Conservation (phyloP, 2,113 vertebrate genomes). For the Plestiodon gilberti region DNA sequence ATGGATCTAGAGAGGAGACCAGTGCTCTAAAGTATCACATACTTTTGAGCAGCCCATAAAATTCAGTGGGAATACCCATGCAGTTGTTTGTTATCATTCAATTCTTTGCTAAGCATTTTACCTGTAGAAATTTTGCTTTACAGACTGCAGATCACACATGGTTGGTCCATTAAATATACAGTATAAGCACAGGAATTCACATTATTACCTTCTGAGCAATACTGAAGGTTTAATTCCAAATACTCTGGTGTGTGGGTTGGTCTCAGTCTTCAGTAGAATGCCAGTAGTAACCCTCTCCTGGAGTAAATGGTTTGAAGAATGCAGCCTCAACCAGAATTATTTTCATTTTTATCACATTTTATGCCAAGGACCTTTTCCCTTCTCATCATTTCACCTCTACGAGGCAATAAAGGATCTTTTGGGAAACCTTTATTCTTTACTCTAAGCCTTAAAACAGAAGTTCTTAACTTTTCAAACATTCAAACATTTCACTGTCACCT, state of each 20-base stretch:
- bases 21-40: neutral
- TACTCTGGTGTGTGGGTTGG: neutral
- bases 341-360: neutral
- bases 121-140: neutral
- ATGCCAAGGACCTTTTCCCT: neutral
- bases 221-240: neutral
- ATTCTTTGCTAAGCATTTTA: neutral
- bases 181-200: neutral
- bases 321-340: neutral
- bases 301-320: neutral
- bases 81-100: neutral
- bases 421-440: neutral
- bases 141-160: neutral
- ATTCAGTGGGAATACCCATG: neutral
- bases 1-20: slow-evolving; percentile 25
- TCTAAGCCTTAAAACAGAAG: neutral
- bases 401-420: neutral
- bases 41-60: neutral
- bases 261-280: neutral
- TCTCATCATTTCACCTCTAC: neutral
- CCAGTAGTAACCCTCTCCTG: neutral
- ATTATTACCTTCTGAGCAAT: neutral
- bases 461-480: no score
- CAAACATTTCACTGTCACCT: no score
- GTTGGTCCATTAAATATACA: neutral